phyloP scores from a whole-genome alignment of 2,113 vertebrate species.

The cattle (Bos taurus) region DNA sequence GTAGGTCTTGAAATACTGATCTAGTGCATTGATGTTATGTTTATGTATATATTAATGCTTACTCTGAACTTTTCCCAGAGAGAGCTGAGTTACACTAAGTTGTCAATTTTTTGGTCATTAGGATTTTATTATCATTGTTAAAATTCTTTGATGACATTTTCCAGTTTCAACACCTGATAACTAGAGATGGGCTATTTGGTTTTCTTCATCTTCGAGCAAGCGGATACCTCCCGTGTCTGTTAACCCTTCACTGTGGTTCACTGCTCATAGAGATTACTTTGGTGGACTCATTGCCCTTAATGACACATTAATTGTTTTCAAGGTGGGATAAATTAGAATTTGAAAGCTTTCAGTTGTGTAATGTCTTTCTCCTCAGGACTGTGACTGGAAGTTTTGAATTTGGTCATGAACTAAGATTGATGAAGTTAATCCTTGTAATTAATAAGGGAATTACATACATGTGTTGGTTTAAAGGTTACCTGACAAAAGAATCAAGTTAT shows the following conservation, averaged over 20 bases:
- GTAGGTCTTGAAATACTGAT: not conserved
- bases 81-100: not conserved
- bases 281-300: not conserved
- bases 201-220: not conserved
- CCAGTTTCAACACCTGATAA: not conserved
- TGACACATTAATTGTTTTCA: conserved; percentile 9
- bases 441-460: conserved; percentile 37
- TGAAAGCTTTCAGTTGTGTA: not conserved
- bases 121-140: not conserved
- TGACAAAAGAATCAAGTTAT: not conserved
- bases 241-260: not conserved
- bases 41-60: not conserved
- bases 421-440: conserved; percentile 47
- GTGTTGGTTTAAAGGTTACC: conserved; percentile 32
- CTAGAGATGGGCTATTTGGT: not conserved
- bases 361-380: conserved; percentile 23
- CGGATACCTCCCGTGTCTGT: not conserved
- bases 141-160: not conserved
- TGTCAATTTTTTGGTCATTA: not conserved
- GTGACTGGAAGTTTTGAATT: conserved; percentile 32
- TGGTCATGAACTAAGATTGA: conserved; percentile 45
- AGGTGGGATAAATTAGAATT: conserved; percentile 30
- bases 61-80: not conserved
- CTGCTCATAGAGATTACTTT: not conserved
- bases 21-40: not conserved